A percentile compares a stretch with the other conserved stretches of the same genome.
Evolutionary conservation across 2,113 vertebrate genomes (phyloP).

Genomic region (Seriola aureovittata): DNA sequence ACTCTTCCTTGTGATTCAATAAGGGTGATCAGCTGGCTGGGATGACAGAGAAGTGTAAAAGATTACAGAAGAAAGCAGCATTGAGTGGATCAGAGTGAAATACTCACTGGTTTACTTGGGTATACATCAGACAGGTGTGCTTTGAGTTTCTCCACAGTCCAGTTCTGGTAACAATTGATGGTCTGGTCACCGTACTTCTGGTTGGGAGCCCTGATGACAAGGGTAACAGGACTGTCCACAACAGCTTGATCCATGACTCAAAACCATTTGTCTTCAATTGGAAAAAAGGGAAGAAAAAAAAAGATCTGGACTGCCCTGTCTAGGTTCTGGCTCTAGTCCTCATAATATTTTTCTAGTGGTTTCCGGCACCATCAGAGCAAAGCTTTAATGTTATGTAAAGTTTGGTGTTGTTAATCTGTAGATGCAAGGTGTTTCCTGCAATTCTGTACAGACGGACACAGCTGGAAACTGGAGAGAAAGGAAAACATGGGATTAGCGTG

Average conservation of each 20-base stretch:
- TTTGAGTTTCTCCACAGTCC: conserved; percentile 96
- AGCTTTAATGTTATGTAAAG: neutral
- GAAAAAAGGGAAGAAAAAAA: neutral
- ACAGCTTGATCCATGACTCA: conserved; percentile 86
- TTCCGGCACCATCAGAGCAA: neutral
- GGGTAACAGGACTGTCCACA: conserved; percentile 88
- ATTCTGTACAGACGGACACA: neutral
- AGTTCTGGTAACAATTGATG: conserved; percentile 92
- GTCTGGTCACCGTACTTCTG: conserved; percentile 96
- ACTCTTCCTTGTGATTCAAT: neutral
- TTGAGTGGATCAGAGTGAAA: neutral
- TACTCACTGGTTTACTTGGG: conserved; percentile 94
- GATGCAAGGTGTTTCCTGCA: neutral
- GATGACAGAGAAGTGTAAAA: neutral
- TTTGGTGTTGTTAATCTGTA: neutral
- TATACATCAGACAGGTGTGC: conserved; percentile 92
- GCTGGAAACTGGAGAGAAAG: conserved; percentile 13
- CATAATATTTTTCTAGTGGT: neutral
- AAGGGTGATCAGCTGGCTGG: neutral
- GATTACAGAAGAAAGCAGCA: neutral
- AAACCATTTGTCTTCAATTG: conserved; percentile 61
- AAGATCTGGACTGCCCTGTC: neutral
- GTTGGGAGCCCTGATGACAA: conserved; percentile 95
- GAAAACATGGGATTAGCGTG: neutral
- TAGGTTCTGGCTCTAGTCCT: conserved; percentile 2